Conservation (phyloP, 2,113 vertebrate genomes). For the Brachionichthys hirsutus region DNA sequence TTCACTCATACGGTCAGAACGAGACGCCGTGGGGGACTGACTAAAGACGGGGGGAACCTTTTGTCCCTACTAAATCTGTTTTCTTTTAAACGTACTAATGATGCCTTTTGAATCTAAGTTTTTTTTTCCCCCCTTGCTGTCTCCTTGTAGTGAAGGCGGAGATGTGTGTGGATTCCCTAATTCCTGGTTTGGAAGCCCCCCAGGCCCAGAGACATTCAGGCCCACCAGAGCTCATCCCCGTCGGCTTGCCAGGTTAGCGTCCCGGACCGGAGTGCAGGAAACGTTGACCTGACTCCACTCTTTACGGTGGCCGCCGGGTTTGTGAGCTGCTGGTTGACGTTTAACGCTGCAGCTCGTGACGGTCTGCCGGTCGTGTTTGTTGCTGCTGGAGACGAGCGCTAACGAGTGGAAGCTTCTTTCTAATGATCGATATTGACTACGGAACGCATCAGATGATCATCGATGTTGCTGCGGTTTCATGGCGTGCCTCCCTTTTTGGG, state of each 20-base stretch:
- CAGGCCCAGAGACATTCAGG: constrained; percentile 80
- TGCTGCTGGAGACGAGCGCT: too few species aligned
- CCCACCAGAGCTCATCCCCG: constrained; percentile 81
- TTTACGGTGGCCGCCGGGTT: too few species aligned
- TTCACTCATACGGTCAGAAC: constrained; percentile 48
- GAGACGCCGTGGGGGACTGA: neutral
- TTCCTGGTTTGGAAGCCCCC: constrained; percentile 89
- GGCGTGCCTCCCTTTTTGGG: too few species aligned
- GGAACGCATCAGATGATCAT: too few species aligned
- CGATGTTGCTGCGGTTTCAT: too few species aligned
- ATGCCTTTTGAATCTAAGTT: constrained; percentile 7
- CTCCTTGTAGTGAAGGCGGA: constrained; percentile 69
- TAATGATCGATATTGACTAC: too few species aligned
- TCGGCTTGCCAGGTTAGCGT: too few species aligned
- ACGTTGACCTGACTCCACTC: neutral
- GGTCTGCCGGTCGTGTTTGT: too few species aligned
- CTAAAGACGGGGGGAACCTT: neutral
- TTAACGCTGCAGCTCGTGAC: too few species aligned
- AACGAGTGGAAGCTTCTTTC: too few species aligned
- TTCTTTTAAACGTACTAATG: constrained; percentile 9
- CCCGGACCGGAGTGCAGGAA: neutral
- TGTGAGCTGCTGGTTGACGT: too few species aligned
- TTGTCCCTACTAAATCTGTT: neutral
- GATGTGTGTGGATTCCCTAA: constrained; percentile 86
- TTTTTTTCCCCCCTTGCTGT: constrained; percentile 30